Percentiles rank a stretch among this genome's conserved stretches.
phyloP scores from a whole-genome alignment of 2,888 invertebrate species.

The Atrina japonica region DNA sequence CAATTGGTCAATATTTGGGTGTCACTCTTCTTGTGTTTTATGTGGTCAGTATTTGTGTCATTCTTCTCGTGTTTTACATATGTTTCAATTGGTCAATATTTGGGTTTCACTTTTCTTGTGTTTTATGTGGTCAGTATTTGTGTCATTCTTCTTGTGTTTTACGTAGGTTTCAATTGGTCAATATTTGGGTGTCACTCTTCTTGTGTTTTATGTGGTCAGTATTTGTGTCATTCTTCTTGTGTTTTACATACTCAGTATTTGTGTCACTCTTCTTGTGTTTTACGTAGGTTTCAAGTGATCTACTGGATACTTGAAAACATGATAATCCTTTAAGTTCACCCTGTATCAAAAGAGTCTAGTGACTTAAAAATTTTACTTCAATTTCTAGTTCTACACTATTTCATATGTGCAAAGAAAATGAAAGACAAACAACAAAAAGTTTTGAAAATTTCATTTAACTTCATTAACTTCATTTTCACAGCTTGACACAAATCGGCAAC shows the following conservation, averaged over 20 bases:
- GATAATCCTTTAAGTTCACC: neutral
- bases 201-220: too few species aligned
- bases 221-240: too few species aligned
- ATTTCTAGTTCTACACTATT: too few species aligned
- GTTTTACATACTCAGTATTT: neutral
- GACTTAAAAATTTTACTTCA: too few species aligned
- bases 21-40: neutral
- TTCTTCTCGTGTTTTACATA: too few species aligned
- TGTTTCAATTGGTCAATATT: too few species aligned
- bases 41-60: conserved; percentile 72
- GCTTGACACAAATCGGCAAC: conserved; percentile 59
- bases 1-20: too few species aligned
- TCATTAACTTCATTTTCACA: conserved; percentile 23
- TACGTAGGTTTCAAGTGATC: neutral
- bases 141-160: neutral
- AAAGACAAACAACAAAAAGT: neutral
- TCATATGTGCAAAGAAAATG: too few species aligned
- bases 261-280: neutral
- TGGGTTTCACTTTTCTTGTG: too few species aligned
- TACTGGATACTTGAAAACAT: neutral
- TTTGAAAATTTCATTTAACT: neutral
- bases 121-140: neutral
- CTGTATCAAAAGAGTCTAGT: too few species aligned
- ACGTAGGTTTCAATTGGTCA: conserved; percentile 61
- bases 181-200: too few species aligned